phyloP scores from a whole-genome alignment of 1,140 invertebrate genomes.

The Cotesia typhae region DNA sequence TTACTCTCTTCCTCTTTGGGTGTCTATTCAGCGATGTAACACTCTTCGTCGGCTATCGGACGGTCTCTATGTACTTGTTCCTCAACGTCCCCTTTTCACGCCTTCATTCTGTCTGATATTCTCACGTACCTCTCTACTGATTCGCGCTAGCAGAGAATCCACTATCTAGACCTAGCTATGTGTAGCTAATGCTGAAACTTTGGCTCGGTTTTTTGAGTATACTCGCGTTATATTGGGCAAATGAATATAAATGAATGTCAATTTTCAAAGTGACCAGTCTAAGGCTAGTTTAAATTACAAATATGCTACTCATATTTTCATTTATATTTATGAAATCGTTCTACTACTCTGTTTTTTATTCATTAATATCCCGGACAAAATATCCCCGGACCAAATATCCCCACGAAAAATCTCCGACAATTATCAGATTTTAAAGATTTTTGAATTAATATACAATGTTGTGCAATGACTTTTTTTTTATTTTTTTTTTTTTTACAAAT shows the following conservation, averaged over 20 bases:
- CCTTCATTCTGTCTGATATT: neutral
- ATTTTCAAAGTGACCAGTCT: constrained; percentile 25
- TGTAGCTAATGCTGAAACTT: no score
- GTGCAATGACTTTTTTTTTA: no score
- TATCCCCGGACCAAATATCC: no score
- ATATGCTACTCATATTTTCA: constrained; percentile 17
- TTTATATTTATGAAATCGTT: neutral
- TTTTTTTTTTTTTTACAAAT: no score
- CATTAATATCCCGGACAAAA: no score
- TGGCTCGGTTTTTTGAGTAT: neutral
- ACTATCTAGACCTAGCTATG: no score
- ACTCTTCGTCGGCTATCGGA: no score
- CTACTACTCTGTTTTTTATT: neutral
- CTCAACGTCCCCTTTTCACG: neutral
- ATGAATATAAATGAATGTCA: constrained; percentile 51
- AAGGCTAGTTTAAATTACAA: constrained; percentile 38
- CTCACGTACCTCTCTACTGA: constrained; percentile 11
- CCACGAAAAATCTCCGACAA: no score
- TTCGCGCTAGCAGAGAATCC: no score
- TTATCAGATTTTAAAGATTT: no score
- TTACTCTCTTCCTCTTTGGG: constrained; percentile 4
- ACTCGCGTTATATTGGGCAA: constrained; percentile 36
- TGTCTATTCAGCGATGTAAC: no score
- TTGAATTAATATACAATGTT: no score
- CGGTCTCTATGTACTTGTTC: neutral